These are phyloP conservation scores for Condylura cristata DNA, from an alignment of 2,113 vertebrate genomes.

Conservation along the genomic window DNA sequence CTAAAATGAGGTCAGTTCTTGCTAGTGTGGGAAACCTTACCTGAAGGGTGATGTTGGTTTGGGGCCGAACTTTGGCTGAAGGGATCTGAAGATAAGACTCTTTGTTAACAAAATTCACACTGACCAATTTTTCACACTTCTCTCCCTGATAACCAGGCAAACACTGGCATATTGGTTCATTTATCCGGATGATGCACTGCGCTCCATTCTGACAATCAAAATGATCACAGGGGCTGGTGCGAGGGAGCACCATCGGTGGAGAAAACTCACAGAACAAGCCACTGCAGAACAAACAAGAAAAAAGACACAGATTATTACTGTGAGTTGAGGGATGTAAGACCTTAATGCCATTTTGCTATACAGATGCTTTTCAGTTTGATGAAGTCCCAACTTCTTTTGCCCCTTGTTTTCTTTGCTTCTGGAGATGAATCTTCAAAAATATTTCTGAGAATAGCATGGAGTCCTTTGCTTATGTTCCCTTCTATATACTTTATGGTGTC, in stretches of 20 bases:
- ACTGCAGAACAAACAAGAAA: constrained; percentile 80
- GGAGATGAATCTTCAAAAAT: too few species aligned
- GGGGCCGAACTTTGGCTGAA: constrained; percentile 89
- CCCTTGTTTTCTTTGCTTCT: too few species aligned
- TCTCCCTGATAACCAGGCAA: constrained; percentile 95
- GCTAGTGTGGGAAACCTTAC: constrained; percentile 79
- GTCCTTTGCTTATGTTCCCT: too few species aligned
- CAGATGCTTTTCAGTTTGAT: too few species aligned
- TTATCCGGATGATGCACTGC: constrained; percentile 92
- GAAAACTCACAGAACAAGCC: constrained; percentile 97
- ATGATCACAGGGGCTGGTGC: constrained; percentile 97
- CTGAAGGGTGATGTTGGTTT: constrained; percentile 98
- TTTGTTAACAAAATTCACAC: constrained; percentile 96
- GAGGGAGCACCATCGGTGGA: constrained; percentile 98
- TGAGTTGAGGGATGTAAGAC: too few species aligned
- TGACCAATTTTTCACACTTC: constrained; percentile 95
- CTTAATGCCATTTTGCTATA: too few species aligned
- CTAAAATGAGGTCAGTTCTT: background rate
- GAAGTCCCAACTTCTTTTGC: too few species aligned
- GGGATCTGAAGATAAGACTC: constrained; percentile 96
- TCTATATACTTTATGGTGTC: too few species aligned
- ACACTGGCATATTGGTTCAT: constrained; percentile 95
- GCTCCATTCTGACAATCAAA: constrained; percentile 97
- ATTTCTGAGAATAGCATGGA: too few species aligned
- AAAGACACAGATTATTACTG: background rate